phyloP scores from a whole-genome alignment of 2,113 vertebrate genomes.

The Scytalopus superciliaris region DNA sequence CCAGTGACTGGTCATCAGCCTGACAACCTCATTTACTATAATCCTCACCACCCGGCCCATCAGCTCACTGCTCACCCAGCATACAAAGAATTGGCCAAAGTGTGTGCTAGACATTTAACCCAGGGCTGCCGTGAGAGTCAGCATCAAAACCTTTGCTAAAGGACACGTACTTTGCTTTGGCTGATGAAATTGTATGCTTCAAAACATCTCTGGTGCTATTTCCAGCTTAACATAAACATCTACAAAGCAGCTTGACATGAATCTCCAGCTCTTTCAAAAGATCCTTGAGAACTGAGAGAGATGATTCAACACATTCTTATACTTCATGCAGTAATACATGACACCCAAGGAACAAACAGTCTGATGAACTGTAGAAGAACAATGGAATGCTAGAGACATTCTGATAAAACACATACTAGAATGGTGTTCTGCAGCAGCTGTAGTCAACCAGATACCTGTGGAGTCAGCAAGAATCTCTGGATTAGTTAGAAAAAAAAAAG shows the following conservation, averaged over 20 bases:
- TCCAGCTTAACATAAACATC: not conserved
- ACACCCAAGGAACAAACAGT: not conserved
- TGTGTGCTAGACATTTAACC: not conserved
- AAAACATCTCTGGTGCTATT: not conserved
- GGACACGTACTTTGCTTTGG: not conserved
- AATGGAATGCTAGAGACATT: not conserved
- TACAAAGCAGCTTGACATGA: not conserved
- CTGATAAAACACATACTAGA: not conserved
- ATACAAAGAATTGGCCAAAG: not conserved
- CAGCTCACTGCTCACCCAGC: not conserved
- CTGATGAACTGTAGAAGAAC: not conserved
- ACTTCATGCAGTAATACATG: not conserved
- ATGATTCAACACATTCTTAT: not conserved
- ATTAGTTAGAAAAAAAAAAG: not conserved
- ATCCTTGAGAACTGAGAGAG: not conserved
- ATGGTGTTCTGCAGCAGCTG: not conserved
- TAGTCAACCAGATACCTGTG: not conserved
- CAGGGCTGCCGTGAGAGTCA: not conserved
- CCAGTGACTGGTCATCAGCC: not conserved
- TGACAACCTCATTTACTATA: not conserved
- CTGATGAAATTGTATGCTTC: not conserved
- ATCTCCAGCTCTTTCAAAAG: not conserved
- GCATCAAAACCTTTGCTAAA: not conserved
- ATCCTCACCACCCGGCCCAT: fast-evolving
- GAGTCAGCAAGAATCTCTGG: not conserved